Conservation (phyloP, 2,888 invertebrate species). For the Hydrotaea cyrtoneurina region DNA sequence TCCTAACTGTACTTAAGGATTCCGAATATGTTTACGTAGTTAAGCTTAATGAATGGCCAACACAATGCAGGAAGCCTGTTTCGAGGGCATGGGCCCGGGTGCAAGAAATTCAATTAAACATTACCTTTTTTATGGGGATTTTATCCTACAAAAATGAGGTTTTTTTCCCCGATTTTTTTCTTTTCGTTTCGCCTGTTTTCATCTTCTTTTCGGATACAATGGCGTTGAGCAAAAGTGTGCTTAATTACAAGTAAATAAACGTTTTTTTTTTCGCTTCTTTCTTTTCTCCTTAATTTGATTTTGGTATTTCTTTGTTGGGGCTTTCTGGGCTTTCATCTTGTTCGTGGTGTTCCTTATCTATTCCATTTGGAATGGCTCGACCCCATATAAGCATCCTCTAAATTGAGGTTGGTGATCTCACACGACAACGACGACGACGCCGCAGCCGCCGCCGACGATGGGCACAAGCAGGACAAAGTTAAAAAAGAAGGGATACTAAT, state of each 20-base stretch:
- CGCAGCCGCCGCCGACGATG: not conserved
- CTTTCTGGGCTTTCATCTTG: not conserved
- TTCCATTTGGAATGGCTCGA: not conserved
- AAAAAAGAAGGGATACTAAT: constrained; percentile 29
- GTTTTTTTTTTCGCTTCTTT: not conserved
- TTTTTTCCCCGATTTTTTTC: not conserved
- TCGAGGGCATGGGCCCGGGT: not conserved
- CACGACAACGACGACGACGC: not conserved
- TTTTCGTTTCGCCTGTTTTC: too few species aligned
- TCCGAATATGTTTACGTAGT: not conserved
- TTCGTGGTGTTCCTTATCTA: not conserved
- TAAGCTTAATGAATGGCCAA: constrained; percentile 3
- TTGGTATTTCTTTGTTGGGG: not conserved
- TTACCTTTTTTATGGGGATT: constrained; percentile 15
- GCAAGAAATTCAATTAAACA: constrained; percentile 32
- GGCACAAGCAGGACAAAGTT: not conserved
- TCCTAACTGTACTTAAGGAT: constrained; percentile 7
- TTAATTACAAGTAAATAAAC: constrained; percentile 33
- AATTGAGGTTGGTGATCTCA: constrained; percentile 28
- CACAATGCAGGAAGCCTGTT: not conserved
- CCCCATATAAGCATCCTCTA: not conserved
- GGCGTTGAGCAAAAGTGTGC: not conserved
- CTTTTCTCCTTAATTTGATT: not conserved
- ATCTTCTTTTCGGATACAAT: not conserved
- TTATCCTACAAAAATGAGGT: not conserved